Base-by-base conservation (phyloP, 2,888 invertebrate genomes). In the Coremacera marginata region DNA sequence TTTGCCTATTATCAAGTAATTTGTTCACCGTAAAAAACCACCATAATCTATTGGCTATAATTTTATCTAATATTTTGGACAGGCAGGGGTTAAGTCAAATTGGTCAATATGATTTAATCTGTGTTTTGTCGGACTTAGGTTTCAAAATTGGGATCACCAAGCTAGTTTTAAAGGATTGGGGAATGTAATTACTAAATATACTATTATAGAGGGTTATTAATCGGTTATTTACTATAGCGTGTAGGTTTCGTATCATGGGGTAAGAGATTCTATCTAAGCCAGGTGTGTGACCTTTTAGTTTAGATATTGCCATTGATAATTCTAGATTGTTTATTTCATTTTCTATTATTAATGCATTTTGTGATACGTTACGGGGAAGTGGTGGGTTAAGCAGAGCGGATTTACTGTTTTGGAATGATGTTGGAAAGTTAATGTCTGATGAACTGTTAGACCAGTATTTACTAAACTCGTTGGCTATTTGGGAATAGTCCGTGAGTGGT, bases 251-350 rank as follows among this genome's bases (percentile, higher is more conserved):
- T 11, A 78, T 27, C 65, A 79, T 67, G 0, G 74, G 77, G 31
- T 80, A 80, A 4, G 77, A 77, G 16, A 78, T 78, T 67, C 70
- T 77, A 19, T 80, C 76, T 11, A 60, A 31, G 3, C 78, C 77
- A 22, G 52, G 57, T n/a, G 67, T 34, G 8, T 68, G 51, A 0
- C 60, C 72, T 16, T 78, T 75, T 8, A 70, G 57, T 22, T 65
- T 78, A 9, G 57, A 4, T 1, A 73, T 16, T 1, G 72, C 62
- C 9, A 55, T 55, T 0, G 5, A 0, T 16, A 78, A 16, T 55
- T 75, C 70, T 2, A 63, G 19, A 22, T 63, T n/a, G n/a, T 8
- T 60, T 1, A 78, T 68, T 11, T 68, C 51, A 22, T 60, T 22
- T 34, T 65, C 67, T 31, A 75, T 65, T 22, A 31, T 19, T 16